phyloP scores from a whole-genome alignment of 2,888 invertebrate genomes.

The Thumatha senex region DNA sequence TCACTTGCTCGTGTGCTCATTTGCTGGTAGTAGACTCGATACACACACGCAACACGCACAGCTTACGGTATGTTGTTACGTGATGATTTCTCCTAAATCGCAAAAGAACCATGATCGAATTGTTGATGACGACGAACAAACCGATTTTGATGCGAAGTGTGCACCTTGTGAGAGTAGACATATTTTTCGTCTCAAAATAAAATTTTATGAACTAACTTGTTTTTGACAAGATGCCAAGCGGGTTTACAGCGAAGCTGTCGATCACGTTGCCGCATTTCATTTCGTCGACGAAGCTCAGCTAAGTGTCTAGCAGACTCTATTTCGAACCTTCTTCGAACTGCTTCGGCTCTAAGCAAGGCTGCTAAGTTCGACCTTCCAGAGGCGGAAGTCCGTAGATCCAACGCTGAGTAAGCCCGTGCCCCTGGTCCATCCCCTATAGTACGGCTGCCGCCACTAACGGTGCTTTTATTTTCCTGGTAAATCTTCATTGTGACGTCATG shows the following conservation, averaged over 20 bases:
- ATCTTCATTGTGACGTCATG: slow-evolving; percentile 66
- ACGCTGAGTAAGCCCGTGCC: slow-evolving; percentile 72
- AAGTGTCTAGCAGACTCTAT: slow-evolving; percentile 83
- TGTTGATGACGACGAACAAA: no score
- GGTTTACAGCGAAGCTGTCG: slow-evolving; percentile 85
- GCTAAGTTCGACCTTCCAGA: slow-evolving; percentile 85
- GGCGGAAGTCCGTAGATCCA: slow-evolving; percentile 66
- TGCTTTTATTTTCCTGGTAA: slow-evolving; percentile 64
- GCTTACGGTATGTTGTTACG: no score
- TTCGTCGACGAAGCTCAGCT: slow-evolving; percentile 83
- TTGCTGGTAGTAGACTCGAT: no score
- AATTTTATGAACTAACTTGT: slow-evolving; percentile 66
- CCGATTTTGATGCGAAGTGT: no score
- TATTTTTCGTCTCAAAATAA: not conserved
- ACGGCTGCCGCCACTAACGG: slow-evolving; percentile 48
- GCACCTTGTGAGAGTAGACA: not conserved
- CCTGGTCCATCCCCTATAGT: slow-evolving; percentile 50
- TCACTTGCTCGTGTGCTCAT: no score
- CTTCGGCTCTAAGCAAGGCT: slow-evolving; percentile 85
- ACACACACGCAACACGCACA: no score
- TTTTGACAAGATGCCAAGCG: slow-evolving; percentile 87
- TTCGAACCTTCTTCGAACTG: slow-evolving; percentile 85
- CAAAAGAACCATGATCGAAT: no score
- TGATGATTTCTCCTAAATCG: no score
- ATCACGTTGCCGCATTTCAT: slow-evolving; percentile 84